Evolutionary conservation across 37 sponge, comb jelly and placozoan genomes (phyloP).

Genomic region (Spongilla lacustris): DNA sequence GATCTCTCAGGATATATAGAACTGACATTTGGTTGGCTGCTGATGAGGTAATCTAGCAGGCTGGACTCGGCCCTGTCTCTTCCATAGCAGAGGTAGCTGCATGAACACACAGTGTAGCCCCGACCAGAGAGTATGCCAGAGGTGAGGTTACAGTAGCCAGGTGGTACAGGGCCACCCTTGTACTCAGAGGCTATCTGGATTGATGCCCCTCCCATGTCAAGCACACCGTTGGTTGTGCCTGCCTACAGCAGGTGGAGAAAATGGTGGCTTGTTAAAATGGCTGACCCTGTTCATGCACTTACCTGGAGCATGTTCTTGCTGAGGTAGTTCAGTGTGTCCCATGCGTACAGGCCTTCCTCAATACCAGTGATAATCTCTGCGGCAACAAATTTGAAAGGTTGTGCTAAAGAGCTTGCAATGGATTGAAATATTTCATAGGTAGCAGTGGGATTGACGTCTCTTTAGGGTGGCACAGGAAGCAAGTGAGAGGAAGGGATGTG

Average conservation of each 20-base stretch:
- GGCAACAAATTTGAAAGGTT: background rate
- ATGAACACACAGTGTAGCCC: slow-evolving; percentile 39
- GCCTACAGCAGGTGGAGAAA: slow-evolving; percentile 2
- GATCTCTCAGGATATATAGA: background rate
- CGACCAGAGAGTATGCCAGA: slow-evolving; percentile 24
- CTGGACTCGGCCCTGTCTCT: slow-evolving; percentile 53
- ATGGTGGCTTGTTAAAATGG: background rate
- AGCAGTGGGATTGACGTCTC: background rate
- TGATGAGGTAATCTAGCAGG: slow-evolving; percentile 44
- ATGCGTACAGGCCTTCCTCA: slow-evolving; percentile 65
- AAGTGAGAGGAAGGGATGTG: too few relatives aligned
- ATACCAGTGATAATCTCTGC: slow-evolving; percentile 55
- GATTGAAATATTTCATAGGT: slow-evolving; percentile 34
- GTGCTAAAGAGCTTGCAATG: background rate
- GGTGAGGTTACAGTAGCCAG: background rate
- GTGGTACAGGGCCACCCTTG: background rate
- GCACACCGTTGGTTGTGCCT: slow-evolving; percentile 21
- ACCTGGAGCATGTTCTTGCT: background rate
- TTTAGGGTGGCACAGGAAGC: background rate
- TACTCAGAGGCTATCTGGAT: slow-evolving; percentile 62
- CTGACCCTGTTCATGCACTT: slow-evolving; percentile 4
- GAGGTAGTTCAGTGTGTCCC: slow-evolving; percentile 75
- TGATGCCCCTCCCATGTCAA: slow-evolving; percentile 84
- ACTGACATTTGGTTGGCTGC: background rate
- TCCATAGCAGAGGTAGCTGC: slow-evolving; percentile 86